A percentile compares a stretch with the other conserved stretches of the same genome.
phyloP scores from a whole-genome alignment of 23 tunicate species.

The Clavelina lepadiformis region DNA sequence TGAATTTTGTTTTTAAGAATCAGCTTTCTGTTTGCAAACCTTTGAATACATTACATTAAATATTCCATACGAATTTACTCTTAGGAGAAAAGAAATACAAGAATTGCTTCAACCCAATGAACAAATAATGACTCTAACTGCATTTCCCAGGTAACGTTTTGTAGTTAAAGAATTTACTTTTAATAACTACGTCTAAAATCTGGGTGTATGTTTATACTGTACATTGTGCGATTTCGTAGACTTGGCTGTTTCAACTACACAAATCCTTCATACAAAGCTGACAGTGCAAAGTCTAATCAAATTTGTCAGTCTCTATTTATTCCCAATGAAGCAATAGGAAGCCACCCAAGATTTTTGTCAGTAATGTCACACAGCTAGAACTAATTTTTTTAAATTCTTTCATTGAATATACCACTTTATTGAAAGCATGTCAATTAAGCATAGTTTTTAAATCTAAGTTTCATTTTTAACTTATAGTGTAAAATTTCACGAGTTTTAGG shows the following conservation, averaged over 20 bases:
- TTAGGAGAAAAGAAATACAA: conserved; percentile 64
- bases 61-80: neutral
- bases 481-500: conserved; percentile 19
- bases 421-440: neutral
- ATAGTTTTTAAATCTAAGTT: neutral
- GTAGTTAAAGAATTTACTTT: neutral
- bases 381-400: neutral
- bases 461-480: no score
- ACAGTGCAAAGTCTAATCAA: neutral
- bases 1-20: no score
- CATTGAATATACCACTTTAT: neutral
- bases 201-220: no score
- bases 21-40: no score
- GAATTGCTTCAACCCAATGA: conserved; percentile 39
- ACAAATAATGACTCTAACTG: conserved; percentile 55
- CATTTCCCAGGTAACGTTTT: conserved; percentile 50
- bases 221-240: no score
- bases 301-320: neutral
- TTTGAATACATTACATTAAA: neutral
- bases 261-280: neutral
- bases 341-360: neutral
- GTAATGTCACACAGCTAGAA: no score
- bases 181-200: no score
- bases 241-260: neutral
- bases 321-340: neutral